Base-by-base conservation (phyloP, 2,888 invertebrate species). In the Lapara coniferarum region DNA sequence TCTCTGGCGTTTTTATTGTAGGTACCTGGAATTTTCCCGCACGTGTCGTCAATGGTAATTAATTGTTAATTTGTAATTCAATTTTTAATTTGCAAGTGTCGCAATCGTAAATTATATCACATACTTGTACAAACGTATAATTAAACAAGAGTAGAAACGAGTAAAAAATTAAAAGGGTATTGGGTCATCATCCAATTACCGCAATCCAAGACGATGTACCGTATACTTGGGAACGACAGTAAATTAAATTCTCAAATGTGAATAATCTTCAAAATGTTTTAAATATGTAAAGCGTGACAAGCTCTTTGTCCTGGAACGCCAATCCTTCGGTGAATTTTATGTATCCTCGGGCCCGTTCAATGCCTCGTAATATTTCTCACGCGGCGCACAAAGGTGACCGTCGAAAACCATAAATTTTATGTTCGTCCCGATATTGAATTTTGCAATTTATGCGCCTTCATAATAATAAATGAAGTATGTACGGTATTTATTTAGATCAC, bases 361-460 rank as follows among this genome's bases (percentile, higher is more conserved):
- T 80, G 83, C 77, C 83, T 85, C 80, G 82, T 75, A 85, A 86
- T 83, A 89, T 84, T 88, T 87, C 85, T 86, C 88, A 85, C 82
- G 81, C 79, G 73, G 76, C 81, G 77, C 80, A 85, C 85, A 88
- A 89, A 86, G 84, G 83, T 71, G 81, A 81, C 73, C 84, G 84
- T 85, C 85, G 82, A 86, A 82, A 84, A 84, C 82, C 84, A 89
- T 89, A 89, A 85, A 89, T 85, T 90, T 89, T 87, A 91, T 84
- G 76, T 82, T 77, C 84, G 81, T 82, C 75, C 78, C 82, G 82
- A 90, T 91, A 91, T 89, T 86, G 89, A 87, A 86, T 86, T 89
- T 86, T 84, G 84, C 81, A 85, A 89, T 88, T 85, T 89, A 86
- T 84, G 83, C 78, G 71, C 76, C 79, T 78, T 75, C 75, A 78